Percentiles rank a stretch among this genome's conserved stretches.
Evolutionary conservation across 2,797 vertebrate species (phyloP).

Genomic region (Schizopygopsis pylzovi): DNA sequence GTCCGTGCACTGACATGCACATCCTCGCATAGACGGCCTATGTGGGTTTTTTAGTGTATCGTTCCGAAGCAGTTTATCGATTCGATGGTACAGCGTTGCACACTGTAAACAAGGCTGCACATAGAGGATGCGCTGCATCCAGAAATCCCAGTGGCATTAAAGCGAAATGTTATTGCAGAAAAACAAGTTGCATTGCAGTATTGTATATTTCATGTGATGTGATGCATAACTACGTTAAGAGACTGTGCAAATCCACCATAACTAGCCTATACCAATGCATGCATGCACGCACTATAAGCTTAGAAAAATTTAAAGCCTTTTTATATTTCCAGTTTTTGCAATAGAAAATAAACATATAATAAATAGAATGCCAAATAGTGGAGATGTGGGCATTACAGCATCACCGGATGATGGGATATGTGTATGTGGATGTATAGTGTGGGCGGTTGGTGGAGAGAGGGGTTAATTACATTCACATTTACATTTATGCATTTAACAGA

Average conservation of each 20-base stretch:
- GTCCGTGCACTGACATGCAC: slow-evolving; percentile 19
- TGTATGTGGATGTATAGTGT: slow-evolving; percentile 49
- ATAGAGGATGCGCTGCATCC: slow-evolving; percentile 27
- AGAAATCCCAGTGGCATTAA: slow-evolving; percentile 31
- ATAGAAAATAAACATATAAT: slow-evolving; percentile 60
- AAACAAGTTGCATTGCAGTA: slow-evolving; percentile 41
- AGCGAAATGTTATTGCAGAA: slow-evolving; percentile 22
- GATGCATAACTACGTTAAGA: background rate
- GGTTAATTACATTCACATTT: background rate
- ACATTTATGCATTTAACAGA: too few relatives aligned
- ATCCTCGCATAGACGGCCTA: slow-evolving; percentile 38
- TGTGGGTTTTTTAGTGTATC: slow-evolving; percentile 40
- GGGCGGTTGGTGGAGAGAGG: slow-evolving; percentile 33
- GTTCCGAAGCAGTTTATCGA: slow-evolving; percentile 43
- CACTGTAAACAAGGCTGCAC: slow-evolving; percentile 38
- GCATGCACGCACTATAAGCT: background rate
- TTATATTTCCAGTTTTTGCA: background rate
- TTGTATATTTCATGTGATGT: slow-evolving; percentile 5
- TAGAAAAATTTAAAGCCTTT: background rate
- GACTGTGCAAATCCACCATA: background rate
- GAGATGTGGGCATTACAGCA: slow-evolving; percentile 60
- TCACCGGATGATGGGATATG: slow-evolving; percentile 64
- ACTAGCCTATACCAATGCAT: background rate
- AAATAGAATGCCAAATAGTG: slow-evolving; percentile 45
- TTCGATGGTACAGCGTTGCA: slow-evolving; percentile 40